Conservation (phyloP, 1,140 invertebrate species). For the Heliconius nattereri region DNA sequence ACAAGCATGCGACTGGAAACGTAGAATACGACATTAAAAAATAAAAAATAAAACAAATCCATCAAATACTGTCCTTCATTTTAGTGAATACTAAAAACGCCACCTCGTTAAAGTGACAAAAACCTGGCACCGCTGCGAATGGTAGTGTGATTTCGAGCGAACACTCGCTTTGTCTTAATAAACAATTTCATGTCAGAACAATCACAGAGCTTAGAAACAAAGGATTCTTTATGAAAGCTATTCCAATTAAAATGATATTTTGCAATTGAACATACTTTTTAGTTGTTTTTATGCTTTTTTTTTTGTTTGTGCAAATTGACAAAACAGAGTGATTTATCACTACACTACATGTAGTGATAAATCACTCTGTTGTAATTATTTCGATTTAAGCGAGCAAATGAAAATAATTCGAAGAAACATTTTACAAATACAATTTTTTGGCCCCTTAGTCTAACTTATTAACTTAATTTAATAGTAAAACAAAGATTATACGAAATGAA, state of each 20-base stretch:
- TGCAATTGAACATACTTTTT: neutral
- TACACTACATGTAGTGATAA: too few relatives aligned
- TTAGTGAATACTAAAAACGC: neutral
- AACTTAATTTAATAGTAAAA: too few relatives aligned
- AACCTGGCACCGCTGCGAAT: conserved; percentile 1
- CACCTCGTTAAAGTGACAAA: conserved; percentile 15
- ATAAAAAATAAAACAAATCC: neutral
- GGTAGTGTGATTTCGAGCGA: conserved; percentile 31
- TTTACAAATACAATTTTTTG: too few relatives aligned
- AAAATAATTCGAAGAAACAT: too few relatives aligned
- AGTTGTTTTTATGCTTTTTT: neutral
- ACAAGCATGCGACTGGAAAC: too few relatives aligned
- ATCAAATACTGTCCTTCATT: neutral
- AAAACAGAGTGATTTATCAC: too few relatives aligned
- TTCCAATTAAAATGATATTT: conserved; percentile 34
- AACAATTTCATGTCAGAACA: conserved; percentile 38
- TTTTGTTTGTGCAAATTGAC: neutral
- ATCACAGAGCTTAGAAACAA: conserved; percentile 35
- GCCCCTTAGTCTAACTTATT: too few relatives aligned
- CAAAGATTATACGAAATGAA: too few relatives aligned
- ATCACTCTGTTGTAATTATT: too few relatives aligned
- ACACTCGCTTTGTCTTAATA: conserved; percentile 29
- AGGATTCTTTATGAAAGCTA: conserved; percentile 33
- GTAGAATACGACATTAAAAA: neutral
- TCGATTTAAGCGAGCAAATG: neutral